Base-by-base conservation (phyloP, 2,888 invertebrate species). In the Eueremaeus valkanovi region DNA sequence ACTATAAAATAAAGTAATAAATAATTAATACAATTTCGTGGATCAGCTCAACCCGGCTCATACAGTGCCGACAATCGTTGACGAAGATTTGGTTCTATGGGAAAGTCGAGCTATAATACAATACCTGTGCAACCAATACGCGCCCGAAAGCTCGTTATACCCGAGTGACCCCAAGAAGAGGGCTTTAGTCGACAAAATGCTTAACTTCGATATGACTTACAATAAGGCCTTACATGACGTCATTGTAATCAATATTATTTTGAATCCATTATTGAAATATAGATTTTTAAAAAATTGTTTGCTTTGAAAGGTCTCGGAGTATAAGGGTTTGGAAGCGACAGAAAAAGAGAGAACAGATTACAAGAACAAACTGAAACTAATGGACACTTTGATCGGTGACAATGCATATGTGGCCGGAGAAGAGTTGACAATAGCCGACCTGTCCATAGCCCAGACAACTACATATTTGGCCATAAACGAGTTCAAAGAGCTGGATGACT, bases 1-100 rank as follows among this genome's bases (percentile, higher is more conserved):
- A n/a, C n/a, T n/a, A n/a, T n/a, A n/a, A n/a, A n/a, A n/a, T n/a
- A n/a, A n/a, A n/a, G n/a, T n/a, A n/a, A n/a, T n/a, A n/a, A n/a
- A n/a, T n/a, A n/a, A n/a, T n/a, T n/a, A n/a, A n/a, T n/a, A n/a
- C n/a, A n/a, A n/a, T n/a, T n/a, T n/a, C n/a, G n/a, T n/a, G n/a
- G 75, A 78, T n/a, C 76, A 82, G 81, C 80, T 82, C 42, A 82
- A 83, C 75, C 82, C 82, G 9, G 91, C 92, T 84, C 92, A 92
- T 83, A 89, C 89, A 45, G 87, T 94, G 77, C 93, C 94, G 11
- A 92, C 92, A 0, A 83, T 93, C 74, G 90, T 91, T 78, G 93
- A 93, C 81, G 87, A n/a, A n/a, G n/a, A n/a, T n/a, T n/a, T n/a
- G n/a, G n/a, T n/a, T n/a, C n/a, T n/a, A n/a, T 88, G 91, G 79